These are phyloP conservation scores for Urophycis tenuis DNA, from an alignment of 2,797 vertebrate species.

Conservation along the genomic window DNA sequence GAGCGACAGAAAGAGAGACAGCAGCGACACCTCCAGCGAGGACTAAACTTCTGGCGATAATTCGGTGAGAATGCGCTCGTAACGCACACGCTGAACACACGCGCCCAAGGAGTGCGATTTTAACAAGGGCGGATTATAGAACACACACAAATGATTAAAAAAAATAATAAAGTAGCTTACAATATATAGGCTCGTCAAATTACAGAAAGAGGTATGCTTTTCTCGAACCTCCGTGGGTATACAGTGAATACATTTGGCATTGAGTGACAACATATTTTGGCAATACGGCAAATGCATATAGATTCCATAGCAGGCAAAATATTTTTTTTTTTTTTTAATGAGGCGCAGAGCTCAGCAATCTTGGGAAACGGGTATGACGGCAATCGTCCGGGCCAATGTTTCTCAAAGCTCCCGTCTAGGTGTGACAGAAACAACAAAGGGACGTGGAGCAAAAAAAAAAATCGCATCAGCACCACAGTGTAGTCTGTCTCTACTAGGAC, in stretches of 20 bases:
- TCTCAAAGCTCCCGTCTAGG: constrained; percentile 21
- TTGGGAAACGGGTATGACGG: constrained; percentile 2
- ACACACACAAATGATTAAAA: too few species aligned
- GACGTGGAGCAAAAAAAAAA: constrained; percentile 40
- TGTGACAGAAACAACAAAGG: constrained; percentile 61
- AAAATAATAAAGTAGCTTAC: too few species aligned
- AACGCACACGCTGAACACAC: neutral
- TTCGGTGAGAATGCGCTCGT: constrained; percentile 50
- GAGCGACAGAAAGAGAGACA: constrained; percentile 19
- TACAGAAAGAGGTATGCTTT: neutral
- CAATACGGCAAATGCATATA: neutral
- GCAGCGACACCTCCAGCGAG: constrained; percentile 34
- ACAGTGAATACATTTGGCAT: neutral
- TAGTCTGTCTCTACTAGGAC: neutral
- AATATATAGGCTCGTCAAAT: neutral
- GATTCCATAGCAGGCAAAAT: too few species aligned
- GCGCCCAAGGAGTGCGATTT: constrained; percentile 12
- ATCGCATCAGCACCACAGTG: constrained; percentile 75
- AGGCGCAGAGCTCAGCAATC: neutral
- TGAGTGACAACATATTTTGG: neutral
- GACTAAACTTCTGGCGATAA: constrained; percentile 55
- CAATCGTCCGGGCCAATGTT: neutral
- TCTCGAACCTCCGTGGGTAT: neutral
- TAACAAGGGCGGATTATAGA: neutral
- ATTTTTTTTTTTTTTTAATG: neutral